A percentile compares a stretch with the other conserved stretches of the same genome.
Conservation (phyloP, 2,888 invertebrate genomes). For the Ypsolopha scabrella region DNA sequence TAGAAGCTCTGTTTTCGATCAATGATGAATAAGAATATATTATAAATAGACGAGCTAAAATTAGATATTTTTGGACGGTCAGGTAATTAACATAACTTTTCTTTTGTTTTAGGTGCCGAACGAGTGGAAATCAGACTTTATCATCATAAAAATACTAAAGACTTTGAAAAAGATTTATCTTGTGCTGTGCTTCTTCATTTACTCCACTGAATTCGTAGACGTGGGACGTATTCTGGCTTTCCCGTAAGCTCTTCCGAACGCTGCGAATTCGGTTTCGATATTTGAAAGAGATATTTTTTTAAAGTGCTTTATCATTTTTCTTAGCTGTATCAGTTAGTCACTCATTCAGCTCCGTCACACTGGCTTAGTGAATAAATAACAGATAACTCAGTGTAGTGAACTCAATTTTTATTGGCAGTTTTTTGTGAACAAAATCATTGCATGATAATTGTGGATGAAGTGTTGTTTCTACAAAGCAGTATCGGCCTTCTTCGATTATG, state of each 20-base stretch:
- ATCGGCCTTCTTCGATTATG: slow-evolving; percentile 35
- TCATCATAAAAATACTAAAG: neutral
- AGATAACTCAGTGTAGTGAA: neutral
- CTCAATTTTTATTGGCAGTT: neutral
- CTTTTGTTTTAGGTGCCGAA: slow-evolving; percentile 13
- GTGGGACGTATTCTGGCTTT: neutral
- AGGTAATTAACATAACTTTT: neutral
- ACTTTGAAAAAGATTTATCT: neutral
- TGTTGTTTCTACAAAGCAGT: slow-evolving; percentile 26
- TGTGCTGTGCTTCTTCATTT: neutral
- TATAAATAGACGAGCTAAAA: no score
- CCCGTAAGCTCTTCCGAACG: slow-evolving; percentile 6
- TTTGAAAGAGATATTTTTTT: slow-evolving; percentile 6
- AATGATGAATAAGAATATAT: no score
- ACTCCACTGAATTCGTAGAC: neutral
- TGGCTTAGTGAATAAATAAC: neutral
- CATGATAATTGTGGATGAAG: slow-evolving; percentile 19
- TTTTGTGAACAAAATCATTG: slow-evolving; percentile 14
- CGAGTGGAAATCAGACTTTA: neutral
- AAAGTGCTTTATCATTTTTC: slow-evolving; percentile 29
- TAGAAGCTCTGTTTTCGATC: no score
- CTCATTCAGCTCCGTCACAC: neutral
- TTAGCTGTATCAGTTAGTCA: slow-evolving; percentile 11
- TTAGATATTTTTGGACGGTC: no score
- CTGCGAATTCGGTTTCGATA: slow-evolving; percentile 15